Percentiles rank a stretch among this genome's conserved stretches.
Conservation (phyloP, 2,888 invertebrate species). For the Pantelozetes paolii region DNA sequence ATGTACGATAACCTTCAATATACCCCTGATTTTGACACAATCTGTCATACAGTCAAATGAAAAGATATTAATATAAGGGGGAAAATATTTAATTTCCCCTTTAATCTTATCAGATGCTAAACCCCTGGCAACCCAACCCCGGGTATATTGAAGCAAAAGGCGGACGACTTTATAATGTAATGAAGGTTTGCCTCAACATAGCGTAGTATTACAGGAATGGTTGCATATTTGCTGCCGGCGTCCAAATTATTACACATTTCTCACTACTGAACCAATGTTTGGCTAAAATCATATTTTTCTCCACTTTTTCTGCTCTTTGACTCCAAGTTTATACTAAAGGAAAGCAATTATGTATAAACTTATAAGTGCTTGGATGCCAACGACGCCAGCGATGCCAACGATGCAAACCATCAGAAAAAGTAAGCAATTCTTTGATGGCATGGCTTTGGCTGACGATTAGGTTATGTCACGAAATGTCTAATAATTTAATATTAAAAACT, state of each 20-base stretch:
- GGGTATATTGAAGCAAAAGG: background rate
- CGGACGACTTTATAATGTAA: background rate
- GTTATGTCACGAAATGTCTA: constrained; percentile 25
- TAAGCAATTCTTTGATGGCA: background rate
- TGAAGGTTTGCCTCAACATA: background rate
- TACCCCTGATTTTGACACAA: too few species aligned
- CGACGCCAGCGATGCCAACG: background rate
- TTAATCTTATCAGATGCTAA: too few species aligned
- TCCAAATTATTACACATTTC: constrained; percentile 8
- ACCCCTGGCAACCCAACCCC: too few species aligned
- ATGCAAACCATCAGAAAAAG: constrained; percentile 7
- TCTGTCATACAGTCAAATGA: too few species aligned
- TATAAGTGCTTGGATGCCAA: constrained; percentile 23
- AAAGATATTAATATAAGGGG: too few species aligned
- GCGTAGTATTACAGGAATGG: background rate
- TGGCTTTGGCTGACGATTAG: constrained; percentile 19
- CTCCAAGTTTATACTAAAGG: background rate
- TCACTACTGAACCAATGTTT: background rate
- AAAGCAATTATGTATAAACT: constrained; percentile 31
- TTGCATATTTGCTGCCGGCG: background rate
- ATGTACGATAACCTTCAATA: too few species aligned
- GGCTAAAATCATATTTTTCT: constrained; percentile 9
- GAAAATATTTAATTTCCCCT: too few species aligned
- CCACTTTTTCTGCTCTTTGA: background rate
- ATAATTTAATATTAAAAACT: constrained; percentile 18